phyloP scores from a whole-genome alignment of 2,113 vertebrate species.

The Ptilonorhynchus violaceus region DNA sequence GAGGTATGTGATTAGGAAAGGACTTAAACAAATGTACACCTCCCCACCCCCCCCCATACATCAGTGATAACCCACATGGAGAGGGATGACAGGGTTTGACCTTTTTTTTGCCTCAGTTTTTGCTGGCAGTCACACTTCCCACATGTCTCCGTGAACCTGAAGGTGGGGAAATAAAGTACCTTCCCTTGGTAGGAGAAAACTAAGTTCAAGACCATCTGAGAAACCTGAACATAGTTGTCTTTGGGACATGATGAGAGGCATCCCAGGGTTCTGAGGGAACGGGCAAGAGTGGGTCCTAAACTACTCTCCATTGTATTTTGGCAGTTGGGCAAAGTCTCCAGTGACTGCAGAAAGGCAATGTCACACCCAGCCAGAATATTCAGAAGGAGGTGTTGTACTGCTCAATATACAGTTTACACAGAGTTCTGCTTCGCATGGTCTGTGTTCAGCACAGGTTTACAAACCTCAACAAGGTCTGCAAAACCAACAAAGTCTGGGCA shows the following conservation, averaged over 20 bases:
- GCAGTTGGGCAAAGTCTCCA: not conserved
- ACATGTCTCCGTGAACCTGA: not conserved
- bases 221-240: not conserved
- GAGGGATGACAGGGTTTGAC: not conserved
- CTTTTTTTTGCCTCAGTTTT: not conserved
- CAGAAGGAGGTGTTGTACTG: not conserved
- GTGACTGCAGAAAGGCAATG: not conserved
- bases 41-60: accelerated
- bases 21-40: not conserved
- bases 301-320: not conserved
- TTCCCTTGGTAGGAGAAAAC: not conserved
- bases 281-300: not conserved
- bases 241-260: not conserved
- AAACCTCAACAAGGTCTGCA: not conserved
- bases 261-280: not conserved
- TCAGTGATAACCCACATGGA: not conserved
- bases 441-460: not conserved
- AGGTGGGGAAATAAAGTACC: not conserved
- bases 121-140: not conserved
- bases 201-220: not conserved
- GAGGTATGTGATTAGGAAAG: not conserved
- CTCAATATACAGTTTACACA: not conserved
- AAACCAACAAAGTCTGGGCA: not conserved
- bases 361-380: not conserved
- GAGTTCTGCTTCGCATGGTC: not conserved